Evolutionary conservation across 2,113 vertebrate genomes (phyloP).

Genomic region (Progne subis): DNA sequence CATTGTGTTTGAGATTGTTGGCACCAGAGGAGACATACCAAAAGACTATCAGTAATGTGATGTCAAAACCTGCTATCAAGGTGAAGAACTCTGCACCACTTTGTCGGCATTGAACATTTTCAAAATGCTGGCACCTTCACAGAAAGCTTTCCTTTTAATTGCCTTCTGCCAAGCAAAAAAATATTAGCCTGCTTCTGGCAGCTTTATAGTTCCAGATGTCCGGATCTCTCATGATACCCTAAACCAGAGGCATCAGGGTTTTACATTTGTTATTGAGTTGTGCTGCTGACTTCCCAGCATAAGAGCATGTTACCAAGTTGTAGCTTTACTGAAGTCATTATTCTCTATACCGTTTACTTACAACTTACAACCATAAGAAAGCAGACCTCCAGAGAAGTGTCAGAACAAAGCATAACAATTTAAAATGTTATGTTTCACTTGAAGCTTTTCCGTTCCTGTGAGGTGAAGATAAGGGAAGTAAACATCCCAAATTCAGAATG

Average conservation of each 20-base stretch:
- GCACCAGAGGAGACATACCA: neutral
- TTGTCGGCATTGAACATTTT: neutral
- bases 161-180: neutral
- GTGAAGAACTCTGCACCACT: neutral
- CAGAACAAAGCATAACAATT: neutral
- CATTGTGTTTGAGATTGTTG: neutral
- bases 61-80: neutral
- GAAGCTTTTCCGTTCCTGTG: neutral
- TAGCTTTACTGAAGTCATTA: neutral
- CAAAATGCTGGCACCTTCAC: neutral
- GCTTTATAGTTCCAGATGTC: slow-evolving; percentile 41
- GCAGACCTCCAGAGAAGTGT: neutral
- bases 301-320: neutral
- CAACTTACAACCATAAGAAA: neutral
- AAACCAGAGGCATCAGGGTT: neutral
- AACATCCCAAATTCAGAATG: neutral
- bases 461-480: neutral
- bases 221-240: slow-evolving; percentile 15
- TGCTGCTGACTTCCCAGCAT: neutral
- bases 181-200: slow-evolving; percentile 41
- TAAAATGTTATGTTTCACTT: neutral
- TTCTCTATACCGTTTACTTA: neutral
- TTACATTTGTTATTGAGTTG: neutral
- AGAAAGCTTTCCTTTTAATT: slow-evolving; percentile 9
- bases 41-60: neutral